phyloP scores from a whole-genome alignment of 1,140 invertebrate species.

The Bicyclus anynana region DNA sequence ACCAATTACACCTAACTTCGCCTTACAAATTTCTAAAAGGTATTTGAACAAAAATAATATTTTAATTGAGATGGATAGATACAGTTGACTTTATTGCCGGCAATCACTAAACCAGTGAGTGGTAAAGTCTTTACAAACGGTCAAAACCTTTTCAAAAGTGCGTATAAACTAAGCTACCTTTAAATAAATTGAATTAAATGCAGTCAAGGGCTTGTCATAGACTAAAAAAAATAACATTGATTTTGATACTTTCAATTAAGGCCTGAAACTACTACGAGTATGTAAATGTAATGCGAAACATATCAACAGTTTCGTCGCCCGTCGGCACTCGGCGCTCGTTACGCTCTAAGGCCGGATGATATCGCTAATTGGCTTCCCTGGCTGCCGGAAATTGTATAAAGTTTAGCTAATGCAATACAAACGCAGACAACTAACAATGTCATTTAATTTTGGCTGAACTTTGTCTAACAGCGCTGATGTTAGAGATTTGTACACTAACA shows the following conservation, averaged over 20 bases:
- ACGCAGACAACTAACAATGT: conserved; percentile 4
- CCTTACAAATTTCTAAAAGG: too few relatives aligned
- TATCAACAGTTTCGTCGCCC: conserved; percentile 5
- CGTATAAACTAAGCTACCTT: too few relatives aligned
- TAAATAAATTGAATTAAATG: too few relatives aligned
- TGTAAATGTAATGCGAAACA: neutral
- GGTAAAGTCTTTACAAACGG: too few relatives aligned
- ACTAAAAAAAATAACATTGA: too few relatives aligned
- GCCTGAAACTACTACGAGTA: neutral
- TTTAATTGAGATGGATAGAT: too few relatives aligned
- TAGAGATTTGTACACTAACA: neutral
- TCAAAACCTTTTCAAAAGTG: too few relatives aligned
- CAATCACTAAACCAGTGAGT: too few relatives aligned
- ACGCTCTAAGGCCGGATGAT: conserved; percentile 53
- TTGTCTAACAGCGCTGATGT: neutral
- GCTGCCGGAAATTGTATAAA: conserved; percentile 58
- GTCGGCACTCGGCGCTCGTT: conserved; percentile 35
- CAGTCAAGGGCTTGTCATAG: too few relatives aligned
- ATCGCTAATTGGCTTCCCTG: conserved; percentile 60
- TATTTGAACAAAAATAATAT: too few relatives aligned
- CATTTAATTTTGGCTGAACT: neutral
- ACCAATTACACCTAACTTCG: too few relatives aligned
- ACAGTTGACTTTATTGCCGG: too few relatives aligned
- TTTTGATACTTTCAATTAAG: neutral
- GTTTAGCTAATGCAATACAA: conserved; percentile 27